Evolutionary conservation across 2,888 invertebrate genomes (phyloP).

Genomic region (Galerucella calmariensis): DNA sequence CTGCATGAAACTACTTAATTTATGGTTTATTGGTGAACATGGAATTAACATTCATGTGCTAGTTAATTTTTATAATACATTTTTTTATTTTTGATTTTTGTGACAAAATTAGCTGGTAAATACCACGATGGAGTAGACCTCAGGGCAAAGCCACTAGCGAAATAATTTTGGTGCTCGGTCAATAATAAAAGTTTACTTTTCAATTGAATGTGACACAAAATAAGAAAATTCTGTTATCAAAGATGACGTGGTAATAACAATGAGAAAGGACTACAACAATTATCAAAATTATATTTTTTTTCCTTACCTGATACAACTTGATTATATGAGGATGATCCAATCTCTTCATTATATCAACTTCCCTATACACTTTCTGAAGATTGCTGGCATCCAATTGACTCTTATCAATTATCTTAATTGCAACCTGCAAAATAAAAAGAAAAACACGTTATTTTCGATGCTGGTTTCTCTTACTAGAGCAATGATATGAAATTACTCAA

Average conservation of each 20-base stretch:
- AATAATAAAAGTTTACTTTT: too few species aligned
- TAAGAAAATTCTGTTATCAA: too few species aligned
- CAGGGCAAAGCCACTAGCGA: too few species aligned
- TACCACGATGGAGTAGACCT: too few species aligned
- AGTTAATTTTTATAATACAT: too few species aligned
- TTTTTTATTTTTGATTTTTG: too few species aligned
- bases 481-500: slow-evolving; percentile 7
- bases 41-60: too few species aligned
- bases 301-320: slow-evolving; percentile 91
- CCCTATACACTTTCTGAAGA: slow-evolving; percentile 94
- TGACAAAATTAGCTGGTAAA: too few species aligned
- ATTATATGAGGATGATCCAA: slow-evolving; percentile 98
- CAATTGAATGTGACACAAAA: too few species aligned
- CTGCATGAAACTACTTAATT: too few species aligned
- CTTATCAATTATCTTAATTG: slow-evolving; percentile 96
- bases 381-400: slow-evolving; percentile 90
- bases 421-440: slow-evolving; percentile 75
- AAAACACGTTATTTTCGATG: not conserved
- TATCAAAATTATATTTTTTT: not conserved
- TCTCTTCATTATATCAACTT: slow-evolving; percentile 97
- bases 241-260: not conserved
- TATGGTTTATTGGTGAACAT: too few species aligned
- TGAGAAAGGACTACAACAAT: not conserved
- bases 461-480: not conserved
- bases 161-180: too few species aligned